Evolutionary conservation across 1,140 invertebrate genomes (phyloP).

Genomic region (Lucilia cuprina): DNA sequence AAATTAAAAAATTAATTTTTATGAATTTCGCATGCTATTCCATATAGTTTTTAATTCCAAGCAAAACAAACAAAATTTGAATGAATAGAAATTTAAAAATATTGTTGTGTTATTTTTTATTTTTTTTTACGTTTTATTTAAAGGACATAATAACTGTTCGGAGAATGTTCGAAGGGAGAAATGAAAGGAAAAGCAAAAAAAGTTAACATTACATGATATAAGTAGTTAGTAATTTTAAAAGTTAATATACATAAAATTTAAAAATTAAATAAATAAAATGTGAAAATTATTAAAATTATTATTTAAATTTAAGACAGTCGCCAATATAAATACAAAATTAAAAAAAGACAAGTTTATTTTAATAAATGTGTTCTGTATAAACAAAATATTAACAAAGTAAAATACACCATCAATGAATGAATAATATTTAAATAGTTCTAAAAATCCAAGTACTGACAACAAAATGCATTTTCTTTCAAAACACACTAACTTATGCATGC

Average conservation of each 20-base stretch:
- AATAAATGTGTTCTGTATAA: slow-evolving; percentile 35
- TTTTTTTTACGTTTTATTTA: neutral
- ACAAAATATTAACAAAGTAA: neutral
- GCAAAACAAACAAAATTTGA: no score
- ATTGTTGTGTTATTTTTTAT: no score
- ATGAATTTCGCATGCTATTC: no score
- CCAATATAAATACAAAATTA: slow-evolving; percentile 11
- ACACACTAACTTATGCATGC: no score
- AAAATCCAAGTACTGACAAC: neutral
- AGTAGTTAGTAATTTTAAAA: slow-evolving; percentile 61
- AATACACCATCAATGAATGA: neutral
- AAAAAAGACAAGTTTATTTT: slow-evolving; percentile 27
- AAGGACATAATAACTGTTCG: neutral
- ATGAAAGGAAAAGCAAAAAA: slow-evolving; percentile 61
- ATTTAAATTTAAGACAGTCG: slow-evolving; percentile 5
- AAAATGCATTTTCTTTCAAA: no score
- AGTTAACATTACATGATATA: slow-evolving; percentile 63
- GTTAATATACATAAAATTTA: slow-evolving; percentile 32
- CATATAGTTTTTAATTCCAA: no score
- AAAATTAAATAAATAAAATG: slow-evolving; percentile 23
- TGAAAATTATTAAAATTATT: slow-evolving; percentile 7
- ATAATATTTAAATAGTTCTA: neutral
- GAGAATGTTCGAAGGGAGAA: neutral
- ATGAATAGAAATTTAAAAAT: neutral
- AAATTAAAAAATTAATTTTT: no score